A percentile compares a stretch with the other conserved stretches of the same genome.
Evolutionary conservation across 2,888 invertebrate species (phyloP).

Genomic region (Chelonus formosanus): DNA sequence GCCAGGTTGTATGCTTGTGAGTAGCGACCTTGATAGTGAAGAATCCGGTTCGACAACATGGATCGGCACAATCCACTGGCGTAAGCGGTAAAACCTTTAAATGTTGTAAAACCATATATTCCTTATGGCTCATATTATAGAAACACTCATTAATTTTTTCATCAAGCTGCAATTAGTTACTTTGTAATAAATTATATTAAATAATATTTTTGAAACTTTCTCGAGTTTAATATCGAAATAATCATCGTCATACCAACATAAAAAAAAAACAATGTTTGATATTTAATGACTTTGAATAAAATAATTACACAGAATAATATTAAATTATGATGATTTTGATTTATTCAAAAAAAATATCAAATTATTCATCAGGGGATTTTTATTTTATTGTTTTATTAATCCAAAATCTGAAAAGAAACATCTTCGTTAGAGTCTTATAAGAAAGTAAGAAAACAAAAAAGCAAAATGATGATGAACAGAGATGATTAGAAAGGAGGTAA

Average conservation of each 20-base stretch:
- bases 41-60: constrained; percentile 59
- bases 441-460: constrained; percentile 12
- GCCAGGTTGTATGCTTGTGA: constrained; percentile 33
- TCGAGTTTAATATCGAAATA: background rate
- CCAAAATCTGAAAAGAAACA: constrained; percentile 16
- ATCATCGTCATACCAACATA: background rate
- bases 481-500: constrained; percentile 22
- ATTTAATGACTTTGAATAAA: no score
- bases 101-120: constrained; percentile 21
- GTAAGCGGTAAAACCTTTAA: constrained; percentile 43
- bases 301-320: no score
- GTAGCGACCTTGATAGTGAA: constrained; percentile 58
- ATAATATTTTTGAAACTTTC: background rate
- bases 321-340: no score
- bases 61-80: constrained; percentile 53
- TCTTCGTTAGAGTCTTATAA: constrained; percentile 26
- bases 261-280: no score
- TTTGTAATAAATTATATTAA: constrained; percentile 1
- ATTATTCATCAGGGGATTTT: no score
- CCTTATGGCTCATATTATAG: constrained; percentile 7
- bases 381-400: no score
- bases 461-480: constrained; percentile 14
- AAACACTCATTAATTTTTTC: constrained; percentile 10
- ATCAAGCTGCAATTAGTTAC: background rate
- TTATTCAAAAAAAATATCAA: no score